Conservation (phyloP, 1,140 invertebrate genomes). For the Zelostemma sp. region DNA sequence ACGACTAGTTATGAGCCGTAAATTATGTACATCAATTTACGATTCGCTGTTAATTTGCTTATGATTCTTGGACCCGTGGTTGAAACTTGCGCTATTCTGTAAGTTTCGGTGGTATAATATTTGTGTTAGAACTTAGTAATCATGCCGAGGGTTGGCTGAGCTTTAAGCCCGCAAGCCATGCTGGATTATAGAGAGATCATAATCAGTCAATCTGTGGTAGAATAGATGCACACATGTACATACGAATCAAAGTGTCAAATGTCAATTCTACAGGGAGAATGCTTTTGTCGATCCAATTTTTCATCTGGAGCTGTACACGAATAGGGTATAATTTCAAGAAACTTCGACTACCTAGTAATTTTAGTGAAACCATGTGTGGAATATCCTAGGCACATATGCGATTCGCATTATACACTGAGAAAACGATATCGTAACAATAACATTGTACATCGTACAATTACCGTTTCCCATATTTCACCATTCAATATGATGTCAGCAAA, state of each 20-base stretch:
- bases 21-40: too few relatives aligned
- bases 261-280: conserved; percentile 51
- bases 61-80: too few relatives aligned
- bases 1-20: too few relatives aligned
- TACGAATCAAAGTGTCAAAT: conserved; percentile 61
- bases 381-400: too few relatives aligned
- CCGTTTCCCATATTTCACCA: too few relatives aligned
- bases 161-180: conserved; percentile 31
- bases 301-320: neutral
- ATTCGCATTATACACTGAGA: too few relatives aligned
- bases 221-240: conserved; percentile 17
- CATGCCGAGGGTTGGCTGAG: conserved; percentile 56
- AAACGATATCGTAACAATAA: too few relatives aligned
- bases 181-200: conserved; percentile 63
- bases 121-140: conserved; percentile 53
- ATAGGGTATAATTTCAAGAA: conserved; percentile 4
- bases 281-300: conserved; percentile 2
- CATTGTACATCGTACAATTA: too few relatives aligned
- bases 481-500: too few relatives aligned
- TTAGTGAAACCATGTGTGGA: conserved; percentile 2
- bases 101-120: too few relatives aligned
- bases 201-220: conserved; percentile 61
- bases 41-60: too few relatives aligned
- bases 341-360: neutral
- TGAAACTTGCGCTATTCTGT: too few relatives aligned